Evolutionary conservation across 2,797 vertebrate genomes (phyloP), one percentile per base, ranked within the genome.

Genomic region (Acanthopagrus latus): DNA sequence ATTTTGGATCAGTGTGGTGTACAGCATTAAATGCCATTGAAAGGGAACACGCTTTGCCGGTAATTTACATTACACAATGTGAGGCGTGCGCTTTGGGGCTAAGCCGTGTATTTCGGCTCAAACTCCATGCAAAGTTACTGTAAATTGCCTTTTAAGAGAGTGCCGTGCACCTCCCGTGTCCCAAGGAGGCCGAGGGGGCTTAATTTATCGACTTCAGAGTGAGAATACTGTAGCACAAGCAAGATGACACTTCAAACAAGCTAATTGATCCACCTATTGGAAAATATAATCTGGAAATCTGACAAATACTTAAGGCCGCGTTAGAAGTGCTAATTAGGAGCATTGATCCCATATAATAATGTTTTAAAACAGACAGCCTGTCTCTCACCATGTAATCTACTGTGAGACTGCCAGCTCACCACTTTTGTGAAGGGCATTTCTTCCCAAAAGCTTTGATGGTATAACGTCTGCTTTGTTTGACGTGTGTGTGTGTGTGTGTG

Each of bases 241-340:
- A 76, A 88, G 85, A 83, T 60, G 81, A 83, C 87, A 86, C 89
- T 92, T 92, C 85, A 91, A 92, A 92, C 78, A 38, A 60, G 41
- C 27, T 71, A 78, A 92, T 86, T 90, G 91, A 95, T 93, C 86
- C 65, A 63, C 46, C 70, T 76, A 82, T 82, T 84, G 88, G 82
- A 90, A 90, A 91, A 90, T 81, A 89, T 83, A 68, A 89, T 89
- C 81, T 69, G 58, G 63, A 88, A 83, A 86, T 83, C 85, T 80
- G 80, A 89, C 84, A 87, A 83, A 86, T 77, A 74, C 85, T 88
- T 88, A 64, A 57, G 70, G 60, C 77, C 60, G 44, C 70, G 83
- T 92, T 66, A 85, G 84, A 88, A 88, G 88, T 90, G 84, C 80
- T 89, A 92, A 93, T 93, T 87, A 91, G 73, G 64, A 75, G 55